phyloP scores from a whole-genome alignment of 2,797 vertebrate genomes.

The Mustela erminea region DNA sequence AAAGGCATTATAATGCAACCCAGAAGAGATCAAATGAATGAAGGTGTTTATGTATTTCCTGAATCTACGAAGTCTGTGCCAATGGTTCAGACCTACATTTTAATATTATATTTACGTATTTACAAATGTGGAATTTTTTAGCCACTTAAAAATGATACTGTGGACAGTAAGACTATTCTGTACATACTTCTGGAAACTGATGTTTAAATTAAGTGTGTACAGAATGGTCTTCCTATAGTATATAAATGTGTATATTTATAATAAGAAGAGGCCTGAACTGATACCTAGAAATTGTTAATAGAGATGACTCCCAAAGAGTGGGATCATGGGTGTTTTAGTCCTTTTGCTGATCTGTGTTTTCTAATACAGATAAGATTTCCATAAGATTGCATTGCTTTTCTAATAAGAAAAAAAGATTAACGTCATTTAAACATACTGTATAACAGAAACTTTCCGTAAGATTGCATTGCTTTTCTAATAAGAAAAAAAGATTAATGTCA shows the following conservation, averaged over 20 bases:
- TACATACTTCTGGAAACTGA: too few species aligned
- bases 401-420: not conserved
- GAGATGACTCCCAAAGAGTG: not conserved
- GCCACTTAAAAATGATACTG: not conserved
- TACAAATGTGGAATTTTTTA: not conserved
- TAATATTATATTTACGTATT: not conserved
- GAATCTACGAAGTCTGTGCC: not conserved
- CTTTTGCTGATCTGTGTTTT: not conserved
- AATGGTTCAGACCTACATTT: not conserved
- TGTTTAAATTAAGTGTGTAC: not conserved
- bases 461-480: not conserved
- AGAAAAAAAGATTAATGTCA: not conserved
- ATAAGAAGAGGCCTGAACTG: not conserved
- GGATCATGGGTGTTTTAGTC: not conserved
- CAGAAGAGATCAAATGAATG: not conserved
- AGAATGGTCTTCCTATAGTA: not conserved
- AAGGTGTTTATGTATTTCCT: not conserved
- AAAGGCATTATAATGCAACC: not conserved
- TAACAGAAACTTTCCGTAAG: not conserved
- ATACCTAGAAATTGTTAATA: not conserved
- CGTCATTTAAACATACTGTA: not conserved
- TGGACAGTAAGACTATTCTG: not conserved
- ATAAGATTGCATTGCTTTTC: not conserved
- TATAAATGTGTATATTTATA: not conserved
- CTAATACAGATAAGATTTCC: not conserved